Percentiles rank a stretch among this genome's conserved stretches.
Evolutionary conservation across 2,113 vertebrate genomes (phyloP).

Genomic region (Vicugna pacos): DNA sequence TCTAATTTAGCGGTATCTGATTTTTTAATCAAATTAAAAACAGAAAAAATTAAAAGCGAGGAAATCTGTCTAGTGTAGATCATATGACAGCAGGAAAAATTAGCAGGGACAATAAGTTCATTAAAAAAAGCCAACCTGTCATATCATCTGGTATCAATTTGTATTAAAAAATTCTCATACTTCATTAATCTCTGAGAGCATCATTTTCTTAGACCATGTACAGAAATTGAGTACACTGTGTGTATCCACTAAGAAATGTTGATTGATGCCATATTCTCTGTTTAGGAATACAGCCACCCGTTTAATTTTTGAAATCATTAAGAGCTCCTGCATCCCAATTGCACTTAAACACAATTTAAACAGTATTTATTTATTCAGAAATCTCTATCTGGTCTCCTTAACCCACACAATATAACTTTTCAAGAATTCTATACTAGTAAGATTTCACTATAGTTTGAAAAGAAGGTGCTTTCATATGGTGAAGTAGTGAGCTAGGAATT

Average conservation of each 20-base stretch:
- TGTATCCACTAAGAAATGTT: not conserved
- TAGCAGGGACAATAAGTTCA: not conserved
- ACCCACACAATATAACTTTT: not conserved
- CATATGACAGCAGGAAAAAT: not conserved
- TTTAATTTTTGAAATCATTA: conserved; percentile 10
- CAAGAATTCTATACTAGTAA: not conserved
- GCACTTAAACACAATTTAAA: not conserved
- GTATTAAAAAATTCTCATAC: not conserved
- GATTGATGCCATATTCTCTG: not conserved
- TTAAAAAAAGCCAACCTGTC: not conserved
- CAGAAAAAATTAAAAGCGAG: not conserved
- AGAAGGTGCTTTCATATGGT: not conserved
- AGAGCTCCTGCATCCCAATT: not conserved
- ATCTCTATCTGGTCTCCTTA: not conserved
- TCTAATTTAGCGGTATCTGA: not conserved
- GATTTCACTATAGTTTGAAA: not conserved
- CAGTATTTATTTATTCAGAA: conserved; percentile 7
- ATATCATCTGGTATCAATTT: not conserved
- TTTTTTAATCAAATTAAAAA: not conserved
- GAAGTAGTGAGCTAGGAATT: not conserved
- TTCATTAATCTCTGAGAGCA: not conserved
- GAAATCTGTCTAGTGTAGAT: not conserved
- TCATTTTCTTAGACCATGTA: not conserved
- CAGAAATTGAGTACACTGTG: not conserved
- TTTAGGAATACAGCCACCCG: not conserved